These are phyloP conservation scores for Tridacna gigas DNA, from an alignment of 2,888 invertebrate species.

Conservation along the genomic window DNA sequence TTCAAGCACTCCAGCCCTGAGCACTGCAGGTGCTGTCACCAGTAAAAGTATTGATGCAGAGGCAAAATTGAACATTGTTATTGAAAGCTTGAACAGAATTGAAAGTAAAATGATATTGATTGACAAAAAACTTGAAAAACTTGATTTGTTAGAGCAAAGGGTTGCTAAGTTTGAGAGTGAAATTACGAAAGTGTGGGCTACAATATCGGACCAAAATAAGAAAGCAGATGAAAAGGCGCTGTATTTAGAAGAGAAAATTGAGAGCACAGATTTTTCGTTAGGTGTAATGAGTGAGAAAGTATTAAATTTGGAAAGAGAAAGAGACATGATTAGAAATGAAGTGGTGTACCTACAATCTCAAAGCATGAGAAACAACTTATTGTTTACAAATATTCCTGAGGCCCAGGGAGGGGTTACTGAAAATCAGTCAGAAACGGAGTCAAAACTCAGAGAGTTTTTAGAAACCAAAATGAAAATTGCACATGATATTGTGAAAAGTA, in stretches of 20 bases:
- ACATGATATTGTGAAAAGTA: slow-evolving; percentile 2
- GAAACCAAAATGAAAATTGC: slow-evolving; percentile 18
- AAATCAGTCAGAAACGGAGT: not conserved
- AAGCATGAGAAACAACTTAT: slow-evolving; percentile 39
- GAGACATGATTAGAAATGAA: slow-evolving; percentile 19
- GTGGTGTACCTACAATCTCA: slow-evolving; percentile 35
- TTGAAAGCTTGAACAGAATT: not conserved
- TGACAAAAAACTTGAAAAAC: slow-evolving; percentile 2
- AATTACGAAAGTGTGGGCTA: slow-evolving; percentile 17
- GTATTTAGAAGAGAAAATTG: slow-evolving; percentile 7
- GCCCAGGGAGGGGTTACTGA: slow-evolving; percentile 19
- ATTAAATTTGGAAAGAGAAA: slow-evolving; percentile 27
- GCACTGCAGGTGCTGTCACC: too few relatives aligned
- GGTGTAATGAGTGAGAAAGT: slow-evolving; percentile 16
- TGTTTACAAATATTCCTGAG: slow-evolving; percentile 33
- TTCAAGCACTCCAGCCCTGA: too few relatives aligned
- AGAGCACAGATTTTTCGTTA: slow-evolving; percentile 25
- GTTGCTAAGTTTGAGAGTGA: slow-evolving; percentile 21
- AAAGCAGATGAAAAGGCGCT: slow-evolving; percentile 21
- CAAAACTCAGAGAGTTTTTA: slow-evolving; percentile 9
- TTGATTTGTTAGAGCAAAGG: slow-evolving; percentile 16
- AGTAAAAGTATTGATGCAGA: too few relatives aligned
- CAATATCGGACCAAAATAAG: slow-evolving; percentile 20
- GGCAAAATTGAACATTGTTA: too few relatives aligned
- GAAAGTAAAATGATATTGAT: not conserved